Conservation (phyloP, 2,113 vertebrate genomes). For the Macrotis lagotis region DNA sequence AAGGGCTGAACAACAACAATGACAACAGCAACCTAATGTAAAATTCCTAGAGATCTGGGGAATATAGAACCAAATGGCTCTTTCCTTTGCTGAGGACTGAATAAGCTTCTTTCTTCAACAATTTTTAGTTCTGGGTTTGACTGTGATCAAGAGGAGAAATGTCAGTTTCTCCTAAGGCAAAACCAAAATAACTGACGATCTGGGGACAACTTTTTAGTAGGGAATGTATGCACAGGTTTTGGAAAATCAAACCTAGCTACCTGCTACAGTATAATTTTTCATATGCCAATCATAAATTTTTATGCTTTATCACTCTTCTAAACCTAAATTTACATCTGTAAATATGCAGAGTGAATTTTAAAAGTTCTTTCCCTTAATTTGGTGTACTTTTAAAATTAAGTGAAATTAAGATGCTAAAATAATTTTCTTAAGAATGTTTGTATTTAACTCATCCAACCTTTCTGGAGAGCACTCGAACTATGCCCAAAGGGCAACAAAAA, state of each 20-base stretch:
- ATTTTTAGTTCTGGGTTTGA: no score
- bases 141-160: neutral
- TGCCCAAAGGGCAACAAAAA: no score
- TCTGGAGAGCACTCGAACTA: no score
- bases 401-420: constrained; percentile 35
- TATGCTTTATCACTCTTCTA: neutral
- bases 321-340: neutral
- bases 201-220: constrained; percentile 8
- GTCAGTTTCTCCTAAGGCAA: constrained; percentile 21
- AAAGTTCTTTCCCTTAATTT: constrained; percentile 27
- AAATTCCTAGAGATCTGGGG: no score
- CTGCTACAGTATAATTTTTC: neutral
- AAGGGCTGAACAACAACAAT: no score
- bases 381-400: constrained; percentile 25
- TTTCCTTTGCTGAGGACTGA: no score
- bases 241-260: neutral
- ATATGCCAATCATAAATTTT: neutral
- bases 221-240: constrained; percentile 5
- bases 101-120: no score
- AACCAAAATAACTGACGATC: neutral
- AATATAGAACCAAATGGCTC: no score
- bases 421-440: constrained; percentile 31
- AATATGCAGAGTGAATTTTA: neutral
- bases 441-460: constrained; percentile 23
- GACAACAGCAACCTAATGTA: no score